Evolutionary conservation across 2,797 vertebrate species (phyloP).

Genomic region (Allobates femoralis): DNA sequence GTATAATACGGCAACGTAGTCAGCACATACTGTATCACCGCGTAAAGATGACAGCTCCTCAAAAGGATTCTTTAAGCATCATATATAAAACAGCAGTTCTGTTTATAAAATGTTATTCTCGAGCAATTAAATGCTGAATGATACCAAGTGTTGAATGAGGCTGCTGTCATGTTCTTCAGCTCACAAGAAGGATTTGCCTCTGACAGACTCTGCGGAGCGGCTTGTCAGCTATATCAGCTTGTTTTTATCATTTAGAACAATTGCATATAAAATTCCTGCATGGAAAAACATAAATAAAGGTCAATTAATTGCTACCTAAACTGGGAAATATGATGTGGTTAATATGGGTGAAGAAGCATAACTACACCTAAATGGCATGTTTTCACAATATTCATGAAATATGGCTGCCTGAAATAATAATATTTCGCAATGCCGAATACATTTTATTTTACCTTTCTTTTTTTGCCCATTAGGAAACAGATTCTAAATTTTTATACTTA

Average conservation of each 20-base stretch:
- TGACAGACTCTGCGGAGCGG: background rate
- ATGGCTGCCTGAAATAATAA: no score
- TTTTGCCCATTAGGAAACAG: no score
- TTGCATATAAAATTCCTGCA: background rate
- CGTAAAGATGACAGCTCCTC: constrained; percentile 40
- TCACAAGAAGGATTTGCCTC: background rate
- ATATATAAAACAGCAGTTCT: constrained; percentile 28
- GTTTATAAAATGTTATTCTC: constrained; percentile 31
- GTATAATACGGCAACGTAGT: constrained; percentile 32
- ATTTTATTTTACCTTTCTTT: no score
- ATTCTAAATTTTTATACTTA: no score
- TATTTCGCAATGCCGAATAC: no score
- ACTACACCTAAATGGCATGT: background rate
- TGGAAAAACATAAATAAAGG: background rate
- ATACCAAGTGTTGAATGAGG: constrained; percentile 5
- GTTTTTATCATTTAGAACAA: background rate
- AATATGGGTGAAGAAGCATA: background rate
- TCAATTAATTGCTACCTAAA: background rate
- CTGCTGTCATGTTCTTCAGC: constrained; percentile 3
- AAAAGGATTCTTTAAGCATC: constrained; percentile 19
- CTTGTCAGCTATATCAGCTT: background rate
- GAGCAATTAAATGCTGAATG: constrained; percentile 44
- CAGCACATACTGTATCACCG: constrained; percentile 44
- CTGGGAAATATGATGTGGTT: background rate
- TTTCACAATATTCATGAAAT: no score